These are phyloP conservation scores for Tupaia chinensis DNA, from an alignment of 2,113 vertebrate species.

Conservation along the genomic window DNA sequence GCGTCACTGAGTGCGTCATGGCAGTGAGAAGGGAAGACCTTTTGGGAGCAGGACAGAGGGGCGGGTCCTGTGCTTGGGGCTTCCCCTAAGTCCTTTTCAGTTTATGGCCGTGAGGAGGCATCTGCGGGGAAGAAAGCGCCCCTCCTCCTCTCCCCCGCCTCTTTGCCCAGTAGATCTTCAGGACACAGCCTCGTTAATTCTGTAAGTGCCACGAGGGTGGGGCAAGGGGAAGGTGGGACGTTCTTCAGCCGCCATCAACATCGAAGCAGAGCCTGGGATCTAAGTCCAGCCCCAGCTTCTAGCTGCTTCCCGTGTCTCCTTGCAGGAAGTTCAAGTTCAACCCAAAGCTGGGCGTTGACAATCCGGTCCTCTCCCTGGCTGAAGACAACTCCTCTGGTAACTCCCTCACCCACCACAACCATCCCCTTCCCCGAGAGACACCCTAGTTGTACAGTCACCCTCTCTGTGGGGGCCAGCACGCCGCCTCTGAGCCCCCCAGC, in stretches of 20 bases:
- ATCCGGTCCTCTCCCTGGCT: slow-evolving; percentile 92
- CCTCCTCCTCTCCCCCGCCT: background rate
- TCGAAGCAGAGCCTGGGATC: background rate
- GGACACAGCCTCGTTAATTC: slow-evolving; percentile 80
- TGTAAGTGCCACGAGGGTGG: slow-evolving; percentile 83
- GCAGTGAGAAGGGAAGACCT: background rate
- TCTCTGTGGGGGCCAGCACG: slow-evolving; percentile 48
- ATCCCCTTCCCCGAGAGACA: background rate
- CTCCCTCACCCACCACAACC: background rate
- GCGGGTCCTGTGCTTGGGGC: background rate
- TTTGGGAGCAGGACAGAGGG: background rate
- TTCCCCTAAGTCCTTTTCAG: background rate
- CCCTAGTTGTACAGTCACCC: background rate
- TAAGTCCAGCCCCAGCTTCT: background rate
- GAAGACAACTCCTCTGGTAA: slow-evolving; percentile 91
- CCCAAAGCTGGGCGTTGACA: slow-evolving; percentile 96
- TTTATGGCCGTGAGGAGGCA: background rate
- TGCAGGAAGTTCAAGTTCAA: slow-evolving; percentile 95
- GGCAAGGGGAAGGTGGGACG: background rate
- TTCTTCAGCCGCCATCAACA: background rate
- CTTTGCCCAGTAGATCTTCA: slow-evolving; percentile 81
- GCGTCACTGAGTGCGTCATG: background rate
- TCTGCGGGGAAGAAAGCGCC: background rate
- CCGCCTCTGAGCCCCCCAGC: too few species aligned
- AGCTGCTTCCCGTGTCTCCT: slow-evolving; percentile 65